Evolutionary conservation across 2,113 vertebrate genomes (phyloP).

Genomic region (Aegithalos caudatus): DNA sequence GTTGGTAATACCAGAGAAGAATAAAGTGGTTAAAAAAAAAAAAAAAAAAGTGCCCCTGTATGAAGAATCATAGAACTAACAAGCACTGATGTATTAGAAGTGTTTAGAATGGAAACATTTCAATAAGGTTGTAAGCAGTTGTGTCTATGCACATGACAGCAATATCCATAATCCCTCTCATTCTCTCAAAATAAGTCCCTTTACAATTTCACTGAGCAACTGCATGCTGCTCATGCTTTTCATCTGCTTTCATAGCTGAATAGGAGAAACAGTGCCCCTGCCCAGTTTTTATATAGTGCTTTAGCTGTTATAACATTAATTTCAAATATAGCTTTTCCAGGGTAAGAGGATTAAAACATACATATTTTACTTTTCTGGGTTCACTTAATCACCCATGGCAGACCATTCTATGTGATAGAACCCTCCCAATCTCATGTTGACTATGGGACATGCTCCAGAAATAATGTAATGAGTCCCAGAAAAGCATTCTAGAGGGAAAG

Average conservation of each 20-base stretch:
- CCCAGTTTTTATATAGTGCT: background rate
- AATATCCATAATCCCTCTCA: background rate
- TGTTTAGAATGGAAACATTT: background rate
- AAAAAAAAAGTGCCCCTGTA: background rate
- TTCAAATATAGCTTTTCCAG: background rate
- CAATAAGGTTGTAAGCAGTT: background rate
- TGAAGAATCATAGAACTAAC: background rate
- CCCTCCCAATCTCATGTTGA: background rate
- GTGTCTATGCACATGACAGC: background rate
- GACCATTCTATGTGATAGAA: background rate
- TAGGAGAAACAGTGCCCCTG: background rate
- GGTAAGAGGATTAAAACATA: background rate
- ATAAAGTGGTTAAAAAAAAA: background rate
- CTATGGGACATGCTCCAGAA: background rate
- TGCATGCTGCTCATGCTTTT: background rate
- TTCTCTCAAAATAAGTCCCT: background rate
- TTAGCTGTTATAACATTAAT: background rate
- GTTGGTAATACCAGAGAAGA: background rate
- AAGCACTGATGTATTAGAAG: background rate
- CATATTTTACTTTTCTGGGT: background rate
- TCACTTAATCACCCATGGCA: background rate
- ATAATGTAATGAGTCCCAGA: background rate
- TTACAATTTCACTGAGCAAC: background rate
- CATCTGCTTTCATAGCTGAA: rapidly evolving
- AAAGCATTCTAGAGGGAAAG: background rate